Conservation (phyloP, 2,888 invertebrate species). For the Lottia gigantea region DNA sequence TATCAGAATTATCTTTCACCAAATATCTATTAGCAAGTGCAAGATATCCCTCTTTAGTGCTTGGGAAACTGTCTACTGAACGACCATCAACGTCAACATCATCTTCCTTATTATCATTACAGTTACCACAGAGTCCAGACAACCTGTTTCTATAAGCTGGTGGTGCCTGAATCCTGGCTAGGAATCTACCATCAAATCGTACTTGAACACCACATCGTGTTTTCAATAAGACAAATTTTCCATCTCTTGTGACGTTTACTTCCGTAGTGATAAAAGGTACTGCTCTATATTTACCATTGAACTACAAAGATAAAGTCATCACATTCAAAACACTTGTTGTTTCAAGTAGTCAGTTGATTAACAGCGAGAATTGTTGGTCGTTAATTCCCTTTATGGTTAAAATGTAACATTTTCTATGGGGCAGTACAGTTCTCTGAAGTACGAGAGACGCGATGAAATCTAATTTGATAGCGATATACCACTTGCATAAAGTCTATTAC, state of each 20-base stretch:
- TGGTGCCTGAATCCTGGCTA: conserved; percentile 19
- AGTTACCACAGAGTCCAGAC: conserved; percentile 28
- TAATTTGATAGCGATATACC: too few relatives aligned
- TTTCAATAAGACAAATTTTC: conserved; percentile 26
- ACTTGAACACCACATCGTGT: conserved; percentile 23
- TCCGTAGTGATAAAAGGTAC: conserved; percentile 13
- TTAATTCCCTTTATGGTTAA: too few relatives aligned
- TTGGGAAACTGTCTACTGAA: conserved; percentile 16
- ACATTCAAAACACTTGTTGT: too few relatives aligned
- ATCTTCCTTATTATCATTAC: conserved; percentile 23
- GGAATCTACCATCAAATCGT: conserved; percentile 23
- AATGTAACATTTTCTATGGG: too few relatives aligned
- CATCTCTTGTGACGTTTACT: conserved; percentile 25
- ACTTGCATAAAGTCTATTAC: too few relatives aligned
- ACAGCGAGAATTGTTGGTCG: too few relatives aligned
- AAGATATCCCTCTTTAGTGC: conserved; percentile 19
- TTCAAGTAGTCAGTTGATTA: too few relatives aligned
- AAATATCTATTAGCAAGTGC: conserved; percentile 22
- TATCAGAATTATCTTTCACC: conserved; percentile 28
- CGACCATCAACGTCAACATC: conserved; percentile 21
- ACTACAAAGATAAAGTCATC: not conserved
- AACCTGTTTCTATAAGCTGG: conserved; percentile 15
- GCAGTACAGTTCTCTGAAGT: too few relatives aligned
- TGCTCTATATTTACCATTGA: conserved; percentile 17
- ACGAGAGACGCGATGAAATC: too few relatives aligned